Evolutionary conservation across 2,113 vertebrate species (phyloP).

Genomic region (Nothoprocta perdicaria): DNA sequence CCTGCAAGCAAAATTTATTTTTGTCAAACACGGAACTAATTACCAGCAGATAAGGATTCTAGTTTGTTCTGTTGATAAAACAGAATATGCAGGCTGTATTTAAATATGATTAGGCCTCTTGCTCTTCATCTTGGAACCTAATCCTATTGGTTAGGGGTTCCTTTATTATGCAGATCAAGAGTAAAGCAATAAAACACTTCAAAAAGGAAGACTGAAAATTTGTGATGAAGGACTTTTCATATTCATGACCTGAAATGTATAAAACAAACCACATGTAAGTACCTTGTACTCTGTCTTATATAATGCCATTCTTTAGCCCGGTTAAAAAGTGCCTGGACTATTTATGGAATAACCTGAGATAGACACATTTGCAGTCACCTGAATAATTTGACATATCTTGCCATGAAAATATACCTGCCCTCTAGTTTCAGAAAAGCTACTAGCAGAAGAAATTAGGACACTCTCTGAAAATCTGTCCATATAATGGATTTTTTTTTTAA

Average conservation of each 20-base stretch:
- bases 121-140: background rate
- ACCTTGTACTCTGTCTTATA: background rate
- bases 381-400: background rate
- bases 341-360: background rate
- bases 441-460: background rate
- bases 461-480: background rate
- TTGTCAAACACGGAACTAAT: conserved; percentile 36
- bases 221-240: conserved; percentile 18
- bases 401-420: background rate
- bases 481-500: background rate
- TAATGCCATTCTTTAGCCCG: background rate
- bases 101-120: background rate
- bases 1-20: conserved; percentile 11
- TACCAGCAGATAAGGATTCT: conserved; percentile 25
- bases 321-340: background rate
- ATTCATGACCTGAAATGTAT: background rate
- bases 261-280: background rate
- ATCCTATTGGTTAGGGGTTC: conserved; percentile 1
- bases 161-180: conserved; percentile 44
- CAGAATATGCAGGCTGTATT: background rate
- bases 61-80: background rate
- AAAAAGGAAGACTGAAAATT: conserved; percentile 52
- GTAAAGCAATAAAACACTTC: conserved; percentile 47
- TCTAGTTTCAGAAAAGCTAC: background rate
- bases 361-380: background rate